A percentile compares a stretch with the other conserved stretches of the same genome.
phyloP scores from a whole-genome alignment of 2,797 vertebrate species.

The Myotis vivesi region DNA sequence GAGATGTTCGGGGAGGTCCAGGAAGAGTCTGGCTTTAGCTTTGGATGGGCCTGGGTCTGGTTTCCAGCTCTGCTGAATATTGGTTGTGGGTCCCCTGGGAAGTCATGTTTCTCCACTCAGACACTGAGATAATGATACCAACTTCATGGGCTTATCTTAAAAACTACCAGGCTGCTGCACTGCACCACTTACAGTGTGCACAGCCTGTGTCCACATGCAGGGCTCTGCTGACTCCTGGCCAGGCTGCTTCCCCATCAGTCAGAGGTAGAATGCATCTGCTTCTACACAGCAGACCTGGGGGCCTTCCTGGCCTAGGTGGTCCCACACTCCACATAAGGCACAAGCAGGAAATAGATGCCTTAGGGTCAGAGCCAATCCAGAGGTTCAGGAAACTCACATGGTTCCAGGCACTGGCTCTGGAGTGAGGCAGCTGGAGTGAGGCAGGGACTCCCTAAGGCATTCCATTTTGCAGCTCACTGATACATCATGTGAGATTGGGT shows the following conservation, averaged over 20 bases:
- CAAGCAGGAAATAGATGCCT: background rate
- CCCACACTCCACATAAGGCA: background rate
- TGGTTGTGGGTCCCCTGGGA: background rate
- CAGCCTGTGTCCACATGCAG: background rate
- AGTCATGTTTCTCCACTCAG: background rate
- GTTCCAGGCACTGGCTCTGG: background rate
- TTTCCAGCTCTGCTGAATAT: background rate
- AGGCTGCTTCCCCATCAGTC: background rate
- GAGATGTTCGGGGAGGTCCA: background rate
- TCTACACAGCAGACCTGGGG: background rate
- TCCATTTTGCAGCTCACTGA: background rate
- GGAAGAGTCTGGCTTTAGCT: background rate
- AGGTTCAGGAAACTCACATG: background rate
- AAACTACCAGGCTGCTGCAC: background rate
- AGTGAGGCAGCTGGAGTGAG: background rate
- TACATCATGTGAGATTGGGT: background rate
- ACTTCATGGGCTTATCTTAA: background rate
- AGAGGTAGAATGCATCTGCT: background rate
- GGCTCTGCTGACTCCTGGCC: background rate
- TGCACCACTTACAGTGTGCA: rapidly evolving
- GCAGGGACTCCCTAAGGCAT: background rate
- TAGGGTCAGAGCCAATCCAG: background rate
- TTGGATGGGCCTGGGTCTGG: background rate
- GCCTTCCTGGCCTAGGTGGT: background rate
- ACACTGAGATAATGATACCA: background rate